These are phyloP conservation scores for Bombyx mori DNA, from an alignment of 1,140 invertebrate species.

Conservation along the genomic window ASM3026992v2 NC_085111.1:18968501-18969000, in stretches of 20 bases:
- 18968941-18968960: conserved; percentile 77
- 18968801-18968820: conserved; percentile 23
- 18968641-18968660: conserved; percentile 16
- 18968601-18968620: no score
- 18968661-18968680: conserved; percentile 39
- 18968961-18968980: conserved; percentile 84
- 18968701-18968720: conserved; percentile 44
- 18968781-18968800: conserved; percentile 36
- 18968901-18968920: background rate
- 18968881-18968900: no score
- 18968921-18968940: conserved; percentile 77
- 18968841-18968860: background rate
- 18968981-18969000: conserved; percentile 83
- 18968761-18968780: conserved; percentile 35
- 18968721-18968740: conserved; percentile 38
- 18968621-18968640: no score
- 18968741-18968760: conserved; percentile 30
- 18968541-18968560: no score
- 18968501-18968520: no score
- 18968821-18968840: background rate
- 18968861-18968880: no score
- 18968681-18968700: conserved; percentile 37
- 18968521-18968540: no score
- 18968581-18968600: no score
- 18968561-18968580: no score